phyloP scores from a whole-genome alignment of 2,888 invertebrate genomes.

The Neuroscelio doddi region DNA sequence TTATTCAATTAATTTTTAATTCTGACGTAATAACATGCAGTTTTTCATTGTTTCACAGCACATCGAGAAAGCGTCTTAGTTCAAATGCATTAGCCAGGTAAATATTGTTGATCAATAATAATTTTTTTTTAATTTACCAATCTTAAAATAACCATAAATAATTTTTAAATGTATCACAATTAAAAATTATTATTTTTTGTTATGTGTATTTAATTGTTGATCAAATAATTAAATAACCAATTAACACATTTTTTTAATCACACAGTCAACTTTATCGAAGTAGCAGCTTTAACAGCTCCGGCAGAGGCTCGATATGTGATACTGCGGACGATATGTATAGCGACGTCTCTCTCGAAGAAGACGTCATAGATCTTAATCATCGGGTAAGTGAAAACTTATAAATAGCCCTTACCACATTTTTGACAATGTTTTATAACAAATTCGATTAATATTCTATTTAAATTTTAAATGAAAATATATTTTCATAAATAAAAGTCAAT shows the following conservation, averaged over 20 bases:
- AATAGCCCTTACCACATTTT: no score
- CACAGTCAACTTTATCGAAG: constrained; percentile 90
- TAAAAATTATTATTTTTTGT: neutral
- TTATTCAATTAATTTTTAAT: no score
- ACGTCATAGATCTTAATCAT: constrained; percentile 94
- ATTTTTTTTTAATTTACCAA: no score
- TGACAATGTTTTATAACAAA: no score
- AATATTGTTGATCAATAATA: constrained; percentile 61
- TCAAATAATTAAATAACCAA: constrained; percentile 5
- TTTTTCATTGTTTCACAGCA: constrained; percentile 76
- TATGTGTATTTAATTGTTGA: neutral
- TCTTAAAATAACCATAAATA: no score
- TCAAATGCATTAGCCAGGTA: constrained; percentile 92
- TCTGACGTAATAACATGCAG: constrained; percentile 9
- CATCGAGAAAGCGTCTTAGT: constrained; percentile 85
- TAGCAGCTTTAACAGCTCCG: constrained; percentile 94
- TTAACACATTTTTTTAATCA: constrained; percentile 30
- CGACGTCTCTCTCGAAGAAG: constrained; percentile 93
- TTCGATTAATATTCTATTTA: no score
- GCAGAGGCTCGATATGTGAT: constrained; percentile 92
- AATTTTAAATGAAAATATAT: no score
- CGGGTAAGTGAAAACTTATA: no score
- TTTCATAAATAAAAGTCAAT: no score
- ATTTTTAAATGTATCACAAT: no score
- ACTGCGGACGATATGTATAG: constrained; percentile 96